Evolutionary conservation across 2,113 vertebrate genomes (phyloP), one percentile per base, ranked within the genome.

Genomic region (Brienomyrus brachyistius): DNA sequence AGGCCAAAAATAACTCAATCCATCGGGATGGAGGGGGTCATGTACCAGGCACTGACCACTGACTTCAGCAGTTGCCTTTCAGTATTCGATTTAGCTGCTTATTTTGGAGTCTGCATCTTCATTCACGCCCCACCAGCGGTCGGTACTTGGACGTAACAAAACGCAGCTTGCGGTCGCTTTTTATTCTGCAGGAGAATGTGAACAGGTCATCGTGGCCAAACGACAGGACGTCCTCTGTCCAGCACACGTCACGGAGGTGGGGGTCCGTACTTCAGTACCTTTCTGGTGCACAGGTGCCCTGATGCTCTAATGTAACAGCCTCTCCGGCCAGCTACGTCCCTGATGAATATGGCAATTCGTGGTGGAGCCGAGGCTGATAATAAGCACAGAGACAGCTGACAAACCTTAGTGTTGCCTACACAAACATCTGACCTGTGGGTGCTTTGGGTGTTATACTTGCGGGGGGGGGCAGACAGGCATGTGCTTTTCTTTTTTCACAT

Each of bases 1-100:
- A 27, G 19, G 48, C 35, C 52, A 84, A 59, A 89, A 83, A 89
- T 89, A 89, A 27, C 66, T 74, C 74, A 77, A 56, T 66, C 59
- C 87, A 66, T 40, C 5, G 4, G 6, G 54, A 40, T 40, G 17
- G 31, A 11, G 56, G 51, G 9, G 23, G 21, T n/a, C 27, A 8
- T 85, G 83, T 50, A 21, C 31, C 31, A 13, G 15, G 15, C 35
- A 40, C 19, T 4, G 77, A 40, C 77, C 40, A 45, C 77, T 19
- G n/a, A 77, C 31, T 77, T 77, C 1, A 11, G 6, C 59, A 62
- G 59, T n/a, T 62, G 23, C 59, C 59, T 62, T 62, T 74, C 27
- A 74, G 66, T 35, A 74, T 74, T 74, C 1, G 66, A 74, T 31
- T 5, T 74, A 74, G 66, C 31, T 35, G 66, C 27, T 74, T 35